These are phyloP conservation scores for Rhinatrema bivittatum DNA, from an alignment of 2,797 vertebrate species.

Conservation along the genomic window DNA sequence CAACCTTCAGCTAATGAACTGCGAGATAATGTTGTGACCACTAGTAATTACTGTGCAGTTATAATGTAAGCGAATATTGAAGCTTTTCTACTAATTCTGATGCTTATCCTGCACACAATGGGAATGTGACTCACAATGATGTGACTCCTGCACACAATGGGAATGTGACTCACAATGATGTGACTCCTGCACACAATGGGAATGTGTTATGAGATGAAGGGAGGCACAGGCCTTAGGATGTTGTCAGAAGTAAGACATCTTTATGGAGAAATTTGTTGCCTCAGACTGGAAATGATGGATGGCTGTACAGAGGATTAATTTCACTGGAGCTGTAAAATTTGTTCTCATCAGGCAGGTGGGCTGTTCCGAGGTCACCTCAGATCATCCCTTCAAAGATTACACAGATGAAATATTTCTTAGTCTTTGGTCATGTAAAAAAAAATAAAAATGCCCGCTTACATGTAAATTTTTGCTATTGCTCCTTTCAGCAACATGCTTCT, in stretches of 20 bases:
- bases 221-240: not conserved
- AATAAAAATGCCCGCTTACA: no score
- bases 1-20: no score
- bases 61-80: not conserved
- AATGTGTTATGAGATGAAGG: not conserved
- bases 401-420: conserved; percentile 13
- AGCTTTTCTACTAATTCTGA: not conserved
- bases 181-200: not conserved
- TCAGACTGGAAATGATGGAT: conserved; percentile 4
- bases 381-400: conserved; percentile 2
- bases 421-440: no score
- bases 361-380: conserved; percentile 6
- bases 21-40: no score
- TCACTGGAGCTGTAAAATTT: not conserved
- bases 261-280: not conserved
- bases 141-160: not conserved
- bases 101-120: not conserved
- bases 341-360: conserved; percentile 9
- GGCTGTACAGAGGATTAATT: conserved; percentile 9
- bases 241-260: not conserved
- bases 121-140: no score
- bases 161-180: no score
- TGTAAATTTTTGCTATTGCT: no score
- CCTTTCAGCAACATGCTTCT: no score
- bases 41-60: not conserved